Evolutionary conservation across 2,797 vertebrate genomes (phyloP).

Genomic region (Phalloptychus januarius): DNA sequence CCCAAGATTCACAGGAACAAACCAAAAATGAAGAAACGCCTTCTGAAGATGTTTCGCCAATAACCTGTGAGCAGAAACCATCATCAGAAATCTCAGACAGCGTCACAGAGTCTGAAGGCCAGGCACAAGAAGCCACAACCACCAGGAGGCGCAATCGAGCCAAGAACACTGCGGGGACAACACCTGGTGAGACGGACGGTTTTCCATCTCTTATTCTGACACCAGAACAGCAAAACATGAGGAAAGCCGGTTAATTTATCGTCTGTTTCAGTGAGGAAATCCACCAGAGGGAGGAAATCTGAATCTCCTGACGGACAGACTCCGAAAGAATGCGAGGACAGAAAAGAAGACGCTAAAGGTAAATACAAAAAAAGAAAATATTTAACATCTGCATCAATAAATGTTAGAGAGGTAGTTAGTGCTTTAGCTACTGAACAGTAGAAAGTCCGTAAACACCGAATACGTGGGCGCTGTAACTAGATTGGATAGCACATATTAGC

Average conservation of each 20-base stretch:
- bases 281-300: slow-evolving; percentile 29
- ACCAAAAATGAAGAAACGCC: slow-evolving; percentile 15
- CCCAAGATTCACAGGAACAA: slow-evolving; percentile 16
- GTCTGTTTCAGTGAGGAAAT: slow-evolving; percentile 56
- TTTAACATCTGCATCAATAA: background rate
- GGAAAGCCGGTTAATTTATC: background rate
- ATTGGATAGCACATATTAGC: too few species aligned
- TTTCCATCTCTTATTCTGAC: background rate
- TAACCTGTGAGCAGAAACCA: background rate
- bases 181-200: slow-evolving; percentile 54
- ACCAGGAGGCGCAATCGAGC: slow-evolving; percentile 37
- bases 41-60: background rate
- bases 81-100: slow-evolving; percentile 9
- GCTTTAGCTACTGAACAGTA: background rate
- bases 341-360: slow-evolving; percentile 26
- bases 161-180: slow-evolving; percentile 49
- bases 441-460: background rate
- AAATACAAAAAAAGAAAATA: background rate
- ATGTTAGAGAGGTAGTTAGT: background rate
- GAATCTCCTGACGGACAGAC: slow-evolving; percentile 4
- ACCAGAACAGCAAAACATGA: background rate
- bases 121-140: slow-evolving; percentile 61
- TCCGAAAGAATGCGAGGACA: background rate
- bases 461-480: too few species aligned
- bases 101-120: slow-evolving; percentile 66